Evolutionary conservation across 2,113 vertebrate genomes (phyloP), one percentile per base, ranked within the genome.

Genomic region (Ctenomys sociabilis): DNA sequence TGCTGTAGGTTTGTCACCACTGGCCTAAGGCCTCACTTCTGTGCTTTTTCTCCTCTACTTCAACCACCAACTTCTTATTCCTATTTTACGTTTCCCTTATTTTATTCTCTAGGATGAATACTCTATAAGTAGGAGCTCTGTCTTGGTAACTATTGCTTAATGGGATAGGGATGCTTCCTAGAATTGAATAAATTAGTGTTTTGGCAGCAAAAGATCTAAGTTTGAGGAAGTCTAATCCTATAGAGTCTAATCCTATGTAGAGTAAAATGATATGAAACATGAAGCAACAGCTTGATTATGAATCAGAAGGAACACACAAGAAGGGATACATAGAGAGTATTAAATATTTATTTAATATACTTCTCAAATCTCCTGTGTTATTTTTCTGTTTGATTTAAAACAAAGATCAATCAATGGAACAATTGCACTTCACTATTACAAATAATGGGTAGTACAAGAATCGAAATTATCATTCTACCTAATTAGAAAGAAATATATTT

Each of bases 401-500:
- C 30, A 12, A 87, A 92, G 92, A 88, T 91, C 4, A 85, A 40
- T 85, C 1, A 40, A 2, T 66, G 5, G 7, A 90, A 88, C 3
- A 82, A 88, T 26, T 94, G 2, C 1, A 85, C 3, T 54, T 87
- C 78, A 43, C 37, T 73, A 28, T 82, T 75, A 49, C 75, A 17
- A 91, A 92, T 77, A 68, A 11, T 11, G 1, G 16, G 4, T 77
- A 3, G 32, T 73, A 88, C 13, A 91, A 77, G 14, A 86, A 82
- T 35, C 75, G 19, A 10, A 92, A 64, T 32, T 5, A 85, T 9
- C 19, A 68, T 37, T 88, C 45, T 37, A 37, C 43, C 22, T 77
- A 94, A 92, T 73, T 81, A 90, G 7, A 45, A 52, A 96, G 10
- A 89, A 96, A 85, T 35, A 57, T 49, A 86, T 68, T 96, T 96